Evolutionary conservation across 1,140 invertebrate genomes (phyloP).

Genomic region (Sycophaga agraensis): DNA sequence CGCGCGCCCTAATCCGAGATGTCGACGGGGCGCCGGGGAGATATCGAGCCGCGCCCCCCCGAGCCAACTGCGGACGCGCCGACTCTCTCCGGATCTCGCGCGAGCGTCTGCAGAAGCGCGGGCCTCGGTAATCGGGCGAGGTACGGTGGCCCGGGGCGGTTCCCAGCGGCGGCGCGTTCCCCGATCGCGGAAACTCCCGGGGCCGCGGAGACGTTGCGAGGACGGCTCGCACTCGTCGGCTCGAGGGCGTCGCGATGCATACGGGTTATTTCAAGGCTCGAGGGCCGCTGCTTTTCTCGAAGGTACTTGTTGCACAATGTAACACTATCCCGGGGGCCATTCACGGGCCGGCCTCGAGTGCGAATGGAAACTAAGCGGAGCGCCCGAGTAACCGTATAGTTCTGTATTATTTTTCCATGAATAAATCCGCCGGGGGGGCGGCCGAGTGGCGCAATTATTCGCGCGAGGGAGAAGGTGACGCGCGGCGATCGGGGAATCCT

Average conservation of each 20-base stretch:
- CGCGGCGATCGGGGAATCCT: too few relatives aligned
- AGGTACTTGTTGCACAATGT: slow-evolving; percentile 57
- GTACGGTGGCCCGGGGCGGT: too few relatives aligned
- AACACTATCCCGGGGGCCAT: slow-evolving; percentile 51
- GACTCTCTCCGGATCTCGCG: too few relatives aligned
- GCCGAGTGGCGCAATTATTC: slow-evolving; percentile 15
- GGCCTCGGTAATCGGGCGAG: too few relatives aligned
- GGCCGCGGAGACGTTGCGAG: neutral
- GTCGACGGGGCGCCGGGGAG: too few relatives aligned
- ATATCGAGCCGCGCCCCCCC: too few relatives aligned
- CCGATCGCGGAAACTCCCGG: too few relatives aligned
- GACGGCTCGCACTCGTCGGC: neutral
- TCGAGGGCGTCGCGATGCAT: slow-evolving; percentile 40
- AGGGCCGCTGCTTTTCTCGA: slow-evolving; percentile 46
- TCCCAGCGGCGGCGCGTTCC: too few relatives aligned
- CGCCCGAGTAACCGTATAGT: slow-evolving; percentile 41
- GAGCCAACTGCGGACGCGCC: too few relatives aligned
- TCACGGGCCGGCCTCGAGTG: slow-evolving; percentile 38
- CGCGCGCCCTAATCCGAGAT: too few relatives aligned
- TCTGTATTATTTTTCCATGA: slow-evolving; percentile 46
- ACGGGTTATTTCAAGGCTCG: slow-evolving; percentile 56
- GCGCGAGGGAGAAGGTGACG: too few relatives aligned
- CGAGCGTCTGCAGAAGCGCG: too few relatives aligned
- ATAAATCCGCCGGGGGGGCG: slow-evolving; percentile 33
- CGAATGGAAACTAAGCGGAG: slow-evolving; percentile 46